Evolutionary conservation across 2,797 vertebrate species (phyloP).

Genomic region (Dendrocincla fuliginosa): DNA sequence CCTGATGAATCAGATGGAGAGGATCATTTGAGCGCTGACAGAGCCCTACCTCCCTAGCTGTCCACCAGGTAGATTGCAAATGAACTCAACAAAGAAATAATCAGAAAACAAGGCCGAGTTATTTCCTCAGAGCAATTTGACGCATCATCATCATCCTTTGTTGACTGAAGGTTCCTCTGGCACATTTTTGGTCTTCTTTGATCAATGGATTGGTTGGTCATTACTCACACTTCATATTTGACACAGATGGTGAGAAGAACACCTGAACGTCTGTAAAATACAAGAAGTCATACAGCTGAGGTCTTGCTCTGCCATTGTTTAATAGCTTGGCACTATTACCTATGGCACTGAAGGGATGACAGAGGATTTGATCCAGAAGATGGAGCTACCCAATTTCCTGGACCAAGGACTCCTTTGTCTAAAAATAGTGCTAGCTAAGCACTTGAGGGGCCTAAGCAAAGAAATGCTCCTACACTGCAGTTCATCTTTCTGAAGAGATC

Average conservation of each 20-base stretch:
- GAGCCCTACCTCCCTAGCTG: neutral
- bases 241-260: neutral
- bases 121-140: neutral
- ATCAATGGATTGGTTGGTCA: neutral
- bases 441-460: neutral
- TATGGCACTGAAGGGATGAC: neutral
- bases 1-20: neutral
- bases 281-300: neutral
- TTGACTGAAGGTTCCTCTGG: neutral
- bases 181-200: neutral
- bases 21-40: neutral
- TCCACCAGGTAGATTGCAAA: neutral
- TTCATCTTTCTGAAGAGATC: neutral
- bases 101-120: neutral
- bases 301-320: neutral
- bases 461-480: neutral
- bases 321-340: neutral
- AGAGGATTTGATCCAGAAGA: neutral
- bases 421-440: neutral
- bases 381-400: neutral
- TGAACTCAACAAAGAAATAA: neutral
- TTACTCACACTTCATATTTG: neutral
- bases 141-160: fast-evolving
- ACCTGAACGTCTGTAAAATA: neutral
- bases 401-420: neutral